Conservation (phyloP, 2,797 vertebrate species). For the Gymnoscopelus microlampas region DNA sequence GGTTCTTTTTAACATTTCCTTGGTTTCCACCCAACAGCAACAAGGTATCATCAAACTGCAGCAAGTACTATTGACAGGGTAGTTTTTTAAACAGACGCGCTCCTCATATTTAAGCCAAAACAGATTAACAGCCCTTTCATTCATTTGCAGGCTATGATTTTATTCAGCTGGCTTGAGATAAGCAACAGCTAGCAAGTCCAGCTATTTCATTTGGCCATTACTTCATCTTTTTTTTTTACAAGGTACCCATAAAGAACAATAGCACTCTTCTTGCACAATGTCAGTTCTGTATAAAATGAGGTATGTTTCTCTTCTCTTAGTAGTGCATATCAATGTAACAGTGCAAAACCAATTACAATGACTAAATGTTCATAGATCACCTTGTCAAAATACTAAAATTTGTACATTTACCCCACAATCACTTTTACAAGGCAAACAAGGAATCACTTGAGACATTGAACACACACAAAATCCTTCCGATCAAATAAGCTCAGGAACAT, state of each 20-base stretch:
- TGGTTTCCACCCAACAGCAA: no score
- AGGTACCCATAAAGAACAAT: conserved; percentile 64
- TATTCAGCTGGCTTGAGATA: conserved; percentile 41
- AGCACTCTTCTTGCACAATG: conserved; percentile 68
- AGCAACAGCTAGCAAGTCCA: conserved; percentile 39
- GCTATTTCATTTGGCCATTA: conserved; percentile 49
- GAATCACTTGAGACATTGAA: conserved; percentile 67
- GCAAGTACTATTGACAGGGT: conserved; percentile 54
- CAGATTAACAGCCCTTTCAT: conserved; percentile 61
- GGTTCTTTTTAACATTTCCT: no score
- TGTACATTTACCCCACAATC: conserved; percentile 69
- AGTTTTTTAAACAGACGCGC: conserved; percentile 32
- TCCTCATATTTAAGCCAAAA: conserved; percentile 53
- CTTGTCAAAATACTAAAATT: conserved; percentile 62
- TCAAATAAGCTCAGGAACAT: conserved; percentile 49
- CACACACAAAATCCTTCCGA: conserved; percentile 64
- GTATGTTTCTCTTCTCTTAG: conserved; percentile 80
- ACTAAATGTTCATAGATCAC: conserved; percentile 67
- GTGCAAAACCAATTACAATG: conserved; percentile 80
- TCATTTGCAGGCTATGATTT: conserved; percentile 46
- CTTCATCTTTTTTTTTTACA: conserved; percentile 40
- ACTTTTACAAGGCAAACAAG: conserved; percentile 71
- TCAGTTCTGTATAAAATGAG: conserved; percentile 83
- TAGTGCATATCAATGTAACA: conserved; percentile 82
- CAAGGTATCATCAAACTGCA: conserved; percentile 54